A percentile compares a stretch with the other conserved stretches of the same genome.
phyloP scores from a whole-genome alignment of 2,888 invertebrate species.

The Odontocerum albicorne region DNA sequence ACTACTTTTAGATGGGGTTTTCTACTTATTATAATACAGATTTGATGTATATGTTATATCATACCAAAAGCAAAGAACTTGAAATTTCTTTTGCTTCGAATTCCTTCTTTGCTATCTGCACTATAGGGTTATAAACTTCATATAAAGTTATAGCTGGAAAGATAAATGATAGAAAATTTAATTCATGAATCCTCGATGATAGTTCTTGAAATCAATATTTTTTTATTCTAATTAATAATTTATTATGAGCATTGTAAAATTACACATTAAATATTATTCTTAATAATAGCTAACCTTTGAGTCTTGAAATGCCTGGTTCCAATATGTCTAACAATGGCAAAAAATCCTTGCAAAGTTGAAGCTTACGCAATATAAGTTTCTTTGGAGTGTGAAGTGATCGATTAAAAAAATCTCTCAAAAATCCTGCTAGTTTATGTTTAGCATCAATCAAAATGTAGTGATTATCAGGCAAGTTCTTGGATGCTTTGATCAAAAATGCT shows the following conservation, averaged over 20 bases:
- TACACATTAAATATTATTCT: not conserved
- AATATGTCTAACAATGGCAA: slow-evolving; percentile 64
- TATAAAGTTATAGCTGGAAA: slow-evolving; percentile 71
- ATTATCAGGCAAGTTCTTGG: slow-evolving; percentile 62
- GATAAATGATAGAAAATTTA: not conserved
- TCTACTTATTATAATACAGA: too few species aligned
- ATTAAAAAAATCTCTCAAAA: slow-evolving; percentile 55
- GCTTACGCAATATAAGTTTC: slow-evolving; percentile 63
- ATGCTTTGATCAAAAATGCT: slow-evolving; percentile 57
- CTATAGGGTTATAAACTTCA: slow-evolving; percentile 70
- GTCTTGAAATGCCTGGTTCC: slow-evolving; percentile 71
- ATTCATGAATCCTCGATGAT: too few species aligned
- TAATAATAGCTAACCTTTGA: slow-evolving; percentile 55
- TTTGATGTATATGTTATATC: too few species aligned
- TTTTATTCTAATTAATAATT: too few species aligned
- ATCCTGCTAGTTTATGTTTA: slow-evolving; percentile 68
- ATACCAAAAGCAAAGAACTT: slow-evolving; percentile 56
- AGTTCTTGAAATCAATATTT: too few species aligned
- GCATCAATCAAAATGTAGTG: slow-evolving; percentile 69
- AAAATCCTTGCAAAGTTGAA: slow-evolving; percentile 66
- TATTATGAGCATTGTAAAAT: not conserved
- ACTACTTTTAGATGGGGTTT: too few species aligned
- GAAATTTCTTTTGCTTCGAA: slow-evolving; percentile 63
- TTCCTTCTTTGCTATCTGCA: slow-evolving; percentile 64
- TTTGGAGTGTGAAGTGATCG: slow-evolving; percentile 55